phyloP scores from a whole-genome alignment of 2,888 invertebrate species.

The Drosophila antonietae region DNA sequence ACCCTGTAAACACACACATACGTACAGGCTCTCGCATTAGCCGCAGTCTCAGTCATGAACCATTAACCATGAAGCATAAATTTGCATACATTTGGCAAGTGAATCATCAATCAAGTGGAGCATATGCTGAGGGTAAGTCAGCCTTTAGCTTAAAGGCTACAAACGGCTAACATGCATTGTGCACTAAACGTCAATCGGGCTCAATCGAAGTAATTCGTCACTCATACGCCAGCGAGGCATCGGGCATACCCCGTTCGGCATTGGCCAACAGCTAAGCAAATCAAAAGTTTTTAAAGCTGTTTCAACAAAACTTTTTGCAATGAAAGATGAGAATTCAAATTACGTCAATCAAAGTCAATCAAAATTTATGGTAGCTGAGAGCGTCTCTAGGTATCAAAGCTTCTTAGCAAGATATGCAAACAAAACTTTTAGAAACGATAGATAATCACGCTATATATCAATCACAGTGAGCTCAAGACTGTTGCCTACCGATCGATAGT shows the following conservation, averaged over 20 bases:
- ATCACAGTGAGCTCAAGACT: neutral
- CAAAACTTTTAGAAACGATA: neutral
- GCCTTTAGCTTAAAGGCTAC: neutral
- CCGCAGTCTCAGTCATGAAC: neutral
- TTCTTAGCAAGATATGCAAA: neutral
- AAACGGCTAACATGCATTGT: neutral
- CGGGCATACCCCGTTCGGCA: neutral
- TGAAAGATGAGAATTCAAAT: constrained; percentile 4
- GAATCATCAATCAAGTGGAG: neutral
- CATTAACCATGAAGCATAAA: neutral
- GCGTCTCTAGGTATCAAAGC: neutral
- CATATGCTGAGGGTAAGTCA: neutral
- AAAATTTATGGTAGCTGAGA: neutral
- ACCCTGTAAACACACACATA: constrained; percentile 7
- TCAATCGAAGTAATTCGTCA: neutral
- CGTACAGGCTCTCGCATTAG: neutral
- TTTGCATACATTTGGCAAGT: neutral
- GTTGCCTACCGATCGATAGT: neutral
- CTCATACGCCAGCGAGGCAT: neutral
- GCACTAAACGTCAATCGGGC: neutral
- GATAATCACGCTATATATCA: neutral
- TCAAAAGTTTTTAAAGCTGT: constrained; percentile 2
- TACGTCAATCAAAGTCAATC: constrained; percentile 12
- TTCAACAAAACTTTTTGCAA: neutral
- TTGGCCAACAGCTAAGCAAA: neutral